Evolutionary conservation across 2,797 vertebrate genomes (phyloP).

Genomic region (Petrocephalus sullivani): DNA sequence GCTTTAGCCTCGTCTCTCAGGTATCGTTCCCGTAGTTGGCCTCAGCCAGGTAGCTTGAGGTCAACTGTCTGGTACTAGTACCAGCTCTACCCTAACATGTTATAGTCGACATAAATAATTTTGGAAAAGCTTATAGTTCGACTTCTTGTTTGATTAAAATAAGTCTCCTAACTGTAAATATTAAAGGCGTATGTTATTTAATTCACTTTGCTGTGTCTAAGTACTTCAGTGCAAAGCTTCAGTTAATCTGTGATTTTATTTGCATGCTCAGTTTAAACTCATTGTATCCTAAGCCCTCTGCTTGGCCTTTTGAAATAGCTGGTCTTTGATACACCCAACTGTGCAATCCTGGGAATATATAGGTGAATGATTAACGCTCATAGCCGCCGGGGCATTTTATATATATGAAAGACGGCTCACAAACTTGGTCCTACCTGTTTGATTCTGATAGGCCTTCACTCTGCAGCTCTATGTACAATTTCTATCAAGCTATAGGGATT

Average conservation of each 20-base stretch:
- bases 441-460: background rate
- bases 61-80: slow-evolving; percentile 1
- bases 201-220: background rate
- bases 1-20: slow-evolving; percentile 35
- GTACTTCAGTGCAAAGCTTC: background rate
- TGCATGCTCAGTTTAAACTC: background rate
- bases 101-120: background rate
- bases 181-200: background rate
- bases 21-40: background rate
- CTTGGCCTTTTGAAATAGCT: background rate
- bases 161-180: background rate
- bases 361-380: slow-evolving; percentile 25
- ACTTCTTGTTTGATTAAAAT: background rate
- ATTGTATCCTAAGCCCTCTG: background rate
- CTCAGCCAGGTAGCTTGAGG: background rate
- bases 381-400: background rate
- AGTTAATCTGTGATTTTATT: background rate
- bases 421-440: background rate
- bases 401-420: background rate
- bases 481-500: slow-evolving; percentile 31
- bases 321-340: slow-evolving; percentile 16
- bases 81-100: background rate
- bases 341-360: slow-evolving; percentile 6
- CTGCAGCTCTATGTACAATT: slow-evolving; percentile 1
- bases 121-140: background rate